Evolutionary conservation across 1,140 invertebrate genomes (phyloP), one percentile per base, ranked within the genome.

Genomic region (Vollenhovia emeryi): DNA sequence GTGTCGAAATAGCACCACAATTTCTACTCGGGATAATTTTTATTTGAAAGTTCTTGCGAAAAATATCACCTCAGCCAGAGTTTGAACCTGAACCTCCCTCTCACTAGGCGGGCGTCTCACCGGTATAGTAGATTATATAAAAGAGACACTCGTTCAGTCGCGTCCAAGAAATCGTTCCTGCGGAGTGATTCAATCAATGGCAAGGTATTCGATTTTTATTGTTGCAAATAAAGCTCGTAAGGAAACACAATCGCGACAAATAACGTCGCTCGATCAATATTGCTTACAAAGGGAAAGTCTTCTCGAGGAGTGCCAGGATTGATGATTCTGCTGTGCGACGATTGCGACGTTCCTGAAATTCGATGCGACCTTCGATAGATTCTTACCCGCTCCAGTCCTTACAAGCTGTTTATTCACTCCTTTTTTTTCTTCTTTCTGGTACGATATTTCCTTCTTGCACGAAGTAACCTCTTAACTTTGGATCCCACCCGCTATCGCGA

Each of bases 341-440:
- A 68, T 52, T 68, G 60, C 60, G 40, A 68, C 21, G 15, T 79
- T 79, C 21, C 45, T 60, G 79, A 83, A 83, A 83, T 74, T 83
- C 78, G 33, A 71, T 83, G 52, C 40, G 68, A 83, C 68, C 79
- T 74, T 74, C 79, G 52, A 74, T 45, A 59, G 50, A 57, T 50
- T 60, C 43, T 57, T 43, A n/a, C 21, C 45, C 40, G 6, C 33
- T 64, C 13, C 15, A 18, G 21, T 52, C 48, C 33, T 52, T 68
- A 52, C 30, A 8, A n/a, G 4, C n/a, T 24, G 45, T 66, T 55
- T 50, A 68, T n/a, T 55, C 4, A 18, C 33, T 36, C 13, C 21
- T 43, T 68, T 24, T 50, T 24, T n/a, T 13, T n/a, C n/a, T n/a
- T n/a, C 8, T 62, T n/a, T n/a, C 36, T 15, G 24, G 0, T 18